phyloP scores from a whole-genome alignment of 2,113 vertebrate genomes.

The Alligator mississippiensis region DNA sequence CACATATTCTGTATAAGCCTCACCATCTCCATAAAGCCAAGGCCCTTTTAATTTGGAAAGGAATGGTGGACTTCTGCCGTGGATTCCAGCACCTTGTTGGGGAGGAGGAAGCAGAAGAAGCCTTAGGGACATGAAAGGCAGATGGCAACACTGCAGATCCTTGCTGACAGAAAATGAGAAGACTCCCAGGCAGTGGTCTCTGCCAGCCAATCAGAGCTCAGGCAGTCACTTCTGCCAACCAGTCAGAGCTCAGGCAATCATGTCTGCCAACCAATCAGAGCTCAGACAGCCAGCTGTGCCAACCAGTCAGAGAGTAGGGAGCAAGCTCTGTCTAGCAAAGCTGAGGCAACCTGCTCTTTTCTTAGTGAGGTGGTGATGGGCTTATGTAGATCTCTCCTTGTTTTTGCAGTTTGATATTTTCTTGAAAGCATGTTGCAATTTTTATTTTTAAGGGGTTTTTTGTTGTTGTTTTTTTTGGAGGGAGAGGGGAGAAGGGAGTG shows the following conservation, averaged over 20 bases:
- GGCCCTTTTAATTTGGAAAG: slow-evolving; percentile 72
- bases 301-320: slow-evolving; percentile 25
- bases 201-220: slow-evolving; percentile 35
- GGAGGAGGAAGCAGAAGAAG: slow-evolving; percentile 66
- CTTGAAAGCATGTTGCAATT: slow-evolving; percentile 78
- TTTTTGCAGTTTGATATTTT: slow-evolving; percentile 69
- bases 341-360: neutral
- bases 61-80: slow-evolving; percentile 58
- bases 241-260: slow-evolving; percentile 29
- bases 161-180: slow-evolving; percentile 6
- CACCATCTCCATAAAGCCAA: slow-evolving; percentile 77
- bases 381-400: slow-evolving; percentile 57
- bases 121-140: neutral
- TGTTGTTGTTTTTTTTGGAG: slow-evolving; percentile 41
- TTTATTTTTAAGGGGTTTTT: slow-evolving; percentile 67
- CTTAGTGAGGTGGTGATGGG: slow-evolving; percentile 38
- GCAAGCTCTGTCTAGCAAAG: neutral
- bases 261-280: slow-evolving; percentile 43
- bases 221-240: slow-evolving; percentile 37
- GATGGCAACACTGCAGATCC: neutral
- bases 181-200: slow-evolving; percentile 33
- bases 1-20: slow-evolving; percentile 83
- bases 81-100: slow-evolving; percentile 32
- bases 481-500: slow-evolving; percentile 64
- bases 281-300: slow-evolving; percentile 60